A percentile compares a stretch with the other conserved stretches of the same genome.
Evolutionary conservation across 2,113 vertebrate genomes (phyloP).

Genomic region (Vulpes vulpes): DNA sequence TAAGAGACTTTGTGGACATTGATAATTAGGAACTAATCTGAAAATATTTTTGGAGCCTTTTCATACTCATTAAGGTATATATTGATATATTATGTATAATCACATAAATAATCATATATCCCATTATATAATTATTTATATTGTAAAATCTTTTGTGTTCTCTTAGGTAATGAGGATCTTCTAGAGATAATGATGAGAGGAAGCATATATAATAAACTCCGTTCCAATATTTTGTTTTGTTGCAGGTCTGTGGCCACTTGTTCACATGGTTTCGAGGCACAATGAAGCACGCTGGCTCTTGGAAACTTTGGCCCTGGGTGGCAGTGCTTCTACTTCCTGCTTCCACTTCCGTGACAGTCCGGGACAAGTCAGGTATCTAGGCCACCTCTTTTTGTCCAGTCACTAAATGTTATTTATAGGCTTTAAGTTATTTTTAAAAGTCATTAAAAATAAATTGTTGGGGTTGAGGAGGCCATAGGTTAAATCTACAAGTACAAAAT

Average conservation of each 20-base stretch:
- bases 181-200: neutral
- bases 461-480: neutral
- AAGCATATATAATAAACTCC: constrained; percentile 1
- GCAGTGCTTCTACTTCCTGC: constrained; percentile 86
- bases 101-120: neutral
- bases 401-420: constrained; percentile 46
- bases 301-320: constrained; percentile 91
- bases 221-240: constrained; percentile 70
- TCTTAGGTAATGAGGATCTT: constrained; percentile 19
- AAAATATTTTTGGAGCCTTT: constrained; percentile 53
- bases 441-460: constrained; percentile 40
- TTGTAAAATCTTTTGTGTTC: neutral
- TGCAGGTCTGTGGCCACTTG: constrained; percentile 88
- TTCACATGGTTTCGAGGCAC: constrained; percentile 88
- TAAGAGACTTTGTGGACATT: neutral
- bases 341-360: constrained; percentile 89
- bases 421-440: neutral
- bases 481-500: neutral
- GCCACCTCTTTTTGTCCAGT: neutral
- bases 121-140: neutral
- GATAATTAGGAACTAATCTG: neutral
- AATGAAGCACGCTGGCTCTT: constrained; percentile 91
- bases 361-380: constrained; percentile 91
- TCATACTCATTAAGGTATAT: neutral
- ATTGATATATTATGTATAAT: neutral